Conservation (phyloP, 1,140 invertebrate genomes). For the Helicoverpa armigera region DNA sequence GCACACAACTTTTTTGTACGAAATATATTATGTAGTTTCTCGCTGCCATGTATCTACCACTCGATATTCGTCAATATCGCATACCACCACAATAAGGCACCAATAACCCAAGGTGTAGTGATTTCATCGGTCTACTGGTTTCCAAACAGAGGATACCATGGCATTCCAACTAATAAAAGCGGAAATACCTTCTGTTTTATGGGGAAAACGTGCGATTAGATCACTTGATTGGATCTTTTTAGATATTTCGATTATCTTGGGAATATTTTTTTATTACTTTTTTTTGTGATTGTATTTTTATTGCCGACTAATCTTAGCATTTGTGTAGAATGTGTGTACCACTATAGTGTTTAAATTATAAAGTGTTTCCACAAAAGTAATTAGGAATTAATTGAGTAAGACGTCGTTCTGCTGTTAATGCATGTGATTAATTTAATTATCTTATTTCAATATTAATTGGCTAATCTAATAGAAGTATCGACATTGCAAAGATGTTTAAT, state of each 20-base stretch:
- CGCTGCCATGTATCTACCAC: background rate
- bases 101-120: slow-evolving; percentile 68
- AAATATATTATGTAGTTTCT: too few relatives aligned
- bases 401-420: too few relatives aligned
- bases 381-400: too few relatives aligned
- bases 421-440: too few relatives aligned
- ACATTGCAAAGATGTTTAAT: too few relatives aligned
- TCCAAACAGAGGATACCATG: slow-evolving; percentile 70
- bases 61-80: slow-evolving; percentile 3
- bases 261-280: background rate
- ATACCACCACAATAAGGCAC: background rate
- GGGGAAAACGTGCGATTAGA: slow-evolving; percentile 20
- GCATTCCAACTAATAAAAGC: slow-evolving; percentile 75
- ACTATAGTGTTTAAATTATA: too few relatives aligned
- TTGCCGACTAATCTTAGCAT: background rate
- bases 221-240: slow-evolving; percentile 31
- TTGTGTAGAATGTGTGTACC: too few relatives aligned
- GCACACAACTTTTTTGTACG: too few relatives aligned
- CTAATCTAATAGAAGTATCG: too few relatives aligned
- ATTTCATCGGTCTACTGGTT: slow-evolving; percentile 76
- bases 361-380: too few relatives aligned
- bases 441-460: too few relatives aligned
- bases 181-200: slow-evolving; percentile 75
- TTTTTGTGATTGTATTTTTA: background rate
- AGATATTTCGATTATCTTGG: slow-evolving; percentile 12